Conservation (phyloP, 1,140 invertebrate genomes). For the Bombus cullumanus region DNA sequence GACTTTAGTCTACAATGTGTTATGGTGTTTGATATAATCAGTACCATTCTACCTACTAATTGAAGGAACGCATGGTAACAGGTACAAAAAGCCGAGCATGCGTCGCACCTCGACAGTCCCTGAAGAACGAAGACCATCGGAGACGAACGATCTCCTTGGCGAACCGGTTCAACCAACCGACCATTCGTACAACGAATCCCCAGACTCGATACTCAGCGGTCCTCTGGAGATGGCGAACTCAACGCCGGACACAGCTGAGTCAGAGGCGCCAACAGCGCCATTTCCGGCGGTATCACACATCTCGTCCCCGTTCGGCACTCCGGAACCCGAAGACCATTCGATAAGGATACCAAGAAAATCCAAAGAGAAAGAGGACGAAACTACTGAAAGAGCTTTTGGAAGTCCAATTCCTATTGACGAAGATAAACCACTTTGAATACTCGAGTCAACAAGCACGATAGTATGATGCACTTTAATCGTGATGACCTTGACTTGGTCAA, state of each 20-base stretch:
- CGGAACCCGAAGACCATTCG: constrained; percentile 14
- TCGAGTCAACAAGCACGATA: background rate
- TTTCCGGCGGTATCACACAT: constrained; percentile 65
- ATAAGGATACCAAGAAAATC: constrained; percentile 21
- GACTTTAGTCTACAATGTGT: constrained; percentile 31
- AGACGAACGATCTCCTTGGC: constrained; percentile 49
- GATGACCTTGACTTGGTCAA: background rate
- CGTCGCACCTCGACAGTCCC: constrained; percentile 75
- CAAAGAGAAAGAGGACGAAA: constrained; percentile 27
- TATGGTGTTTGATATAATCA: background rate
- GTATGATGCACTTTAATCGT: background rate
- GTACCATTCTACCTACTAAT: constrained; percentile 50
- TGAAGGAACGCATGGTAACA: constrained; percentile 45
- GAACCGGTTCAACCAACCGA: constrained; percentile 47
- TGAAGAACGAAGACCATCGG: constrained; percentile 65
- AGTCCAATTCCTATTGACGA: constrained; percentile 72
- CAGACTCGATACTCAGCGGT: constrained; percentile 71
- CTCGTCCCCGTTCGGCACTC: constrained; percentile 46
- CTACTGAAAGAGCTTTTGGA: constrained; percentile 66
- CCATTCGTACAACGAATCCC: constrained; percentile 69
- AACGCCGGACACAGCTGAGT: constrained; percentile 69
- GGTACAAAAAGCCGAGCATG: constrained; percentile 57
- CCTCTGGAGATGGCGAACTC: constrained; percentile 62
- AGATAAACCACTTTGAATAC: constrained; percentile 51
- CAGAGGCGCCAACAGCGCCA: constrained; percentile 65